A percentile compares a stretch with the other conserved stretches of the same genome.
These are phyloP conservation scores for Taeniopygia guttata DNA, from an alignment of 2,797 vertebrate genomes.

Conservation along the genomic window DNA sequence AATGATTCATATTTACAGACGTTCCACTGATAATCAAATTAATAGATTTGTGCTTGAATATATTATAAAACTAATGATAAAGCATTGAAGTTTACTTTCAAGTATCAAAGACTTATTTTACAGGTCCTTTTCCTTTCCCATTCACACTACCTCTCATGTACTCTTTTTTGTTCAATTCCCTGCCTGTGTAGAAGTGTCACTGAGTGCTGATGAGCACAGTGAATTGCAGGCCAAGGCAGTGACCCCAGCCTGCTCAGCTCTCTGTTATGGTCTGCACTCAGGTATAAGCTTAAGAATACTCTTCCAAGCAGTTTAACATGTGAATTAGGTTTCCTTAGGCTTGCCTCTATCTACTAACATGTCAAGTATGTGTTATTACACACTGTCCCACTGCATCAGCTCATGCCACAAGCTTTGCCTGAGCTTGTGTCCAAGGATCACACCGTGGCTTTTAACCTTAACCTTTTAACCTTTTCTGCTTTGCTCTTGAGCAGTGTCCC, in stretches of 20 bases:
- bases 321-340: background rate
- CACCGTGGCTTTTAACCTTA: too few relatives aligned
- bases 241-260: background rate
- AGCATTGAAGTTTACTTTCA: background rate
- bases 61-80: background rate
- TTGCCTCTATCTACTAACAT: background rate
- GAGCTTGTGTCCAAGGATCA: background rate
- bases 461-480: background rate
- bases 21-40: background rate
- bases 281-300: background rate
- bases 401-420: background rate
- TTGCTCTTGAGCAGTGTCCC: background rate
- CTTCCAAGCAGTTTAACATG: background rate
- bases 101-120: background rate
- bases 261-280: background rate
- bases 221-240: background rate
- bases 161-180: background rate
- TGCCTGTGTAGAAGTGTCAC: background rate
- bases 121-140: background rate
- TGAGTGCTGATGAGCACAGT: background rate
- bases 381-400: fast-evolving
- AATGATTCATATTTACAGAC: background rate
- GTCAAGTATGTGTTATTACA: background rate
- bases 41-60: background rate
- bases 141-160: background rate